These are phyloP conservation scores for Bombycilla garrulus DNA, from an alignment of 2,113 vertebrate species.

Conservation along the genomic window DNA sequence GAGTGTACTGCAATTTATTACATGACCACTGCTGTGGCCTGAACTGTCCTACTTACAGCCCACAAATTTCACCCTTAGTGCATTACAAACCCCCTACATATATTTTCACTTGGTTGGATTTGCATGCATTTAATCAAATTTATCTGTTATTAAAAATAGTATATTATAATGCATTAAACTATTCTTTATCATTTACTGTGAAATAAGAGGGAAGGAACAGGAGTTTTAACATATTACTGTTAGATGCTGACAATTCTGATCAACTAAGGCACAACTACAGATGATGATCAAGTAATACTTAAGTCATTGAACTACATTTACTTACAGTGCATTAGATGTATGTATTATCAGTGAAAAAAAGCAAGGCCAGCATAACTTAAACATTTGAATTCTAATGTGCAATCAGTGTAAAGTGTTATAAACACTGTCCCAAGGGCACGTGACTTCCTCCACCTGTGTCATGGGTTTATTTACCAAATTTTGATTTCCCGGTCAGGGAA, in stretches of 20 bases:
- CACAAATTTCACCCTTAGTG: neutral
- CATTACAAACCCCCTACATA: neutral
- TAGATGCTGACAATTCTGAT: neutral
- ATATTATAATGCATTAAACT: neutral
- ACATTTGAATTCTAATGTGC: conserved; percentile 63
- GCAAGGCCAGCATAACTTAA: conserved; percentile 32
- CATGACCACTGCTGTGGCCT: neutral
- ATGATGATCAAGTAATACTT: conserved; percentile 12
- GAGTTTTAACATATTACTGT: neutral
- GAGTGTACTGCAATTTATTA: too few species aligned
- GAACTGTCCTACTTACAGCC: neutral
- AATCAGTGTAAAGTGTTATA: conserved; percentile 64
- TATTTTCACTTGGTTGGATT: neutral
- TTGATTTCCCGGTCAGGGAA: too few species aligned
- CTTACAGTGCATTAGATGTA: conserved; percentile 55
- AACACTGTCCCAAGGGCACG: conserved; percentile 36
- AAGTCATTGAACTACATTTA: conserved; percentile 38
- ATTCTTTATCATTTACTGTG: neutral
- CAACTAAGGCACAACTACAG: neutral
- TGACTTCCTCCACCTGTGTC: conserved; percentile 48
- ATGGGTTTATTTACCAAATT: too few species aligned
- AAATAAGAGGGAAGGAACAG: conserved; percentile 3
- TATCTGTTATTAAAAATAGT: neutral
- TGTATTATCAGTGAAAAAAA: conserved; percentile 7
- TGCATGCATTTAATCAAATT: neutral